Conservation (phyloP, 37 sponge, comb jelly and placozoan species). For the Ianthella basta region DNA sequence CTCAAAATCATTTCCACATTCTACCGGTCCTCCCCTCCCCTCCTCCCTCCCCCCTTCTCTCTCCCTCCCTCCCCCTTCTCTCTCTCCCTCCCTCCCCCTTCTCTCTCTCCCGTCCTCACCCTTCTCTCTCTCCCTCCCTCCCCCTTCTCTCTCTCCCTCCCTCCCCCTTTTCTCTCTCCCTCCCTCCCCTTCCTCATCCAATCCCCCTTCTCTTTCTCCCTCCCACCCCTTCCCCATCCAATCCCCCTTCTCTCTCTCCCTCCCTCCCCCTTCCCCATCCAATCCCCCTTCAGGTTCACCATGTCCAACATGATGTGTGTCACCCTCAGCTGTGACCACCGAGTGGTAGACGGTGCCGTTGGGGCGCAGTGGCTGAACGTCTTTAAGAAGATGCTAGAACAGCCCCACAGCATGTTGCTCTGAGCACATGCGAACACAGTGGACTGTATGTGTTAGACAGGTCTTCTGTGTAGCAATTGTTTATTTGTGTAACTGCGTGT, state of each 20-base stretch:
- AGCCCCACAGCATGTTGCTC: slow-evolving; percentile 87
- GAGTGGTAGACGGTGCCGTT: slow-evolving; percentile 97
- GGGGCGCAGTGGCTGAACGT: slow-evolving; percentile 91
- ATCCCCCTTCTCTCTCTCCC: not conserved
- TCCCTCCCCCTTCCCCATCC: slow-evolving; percentile 13
- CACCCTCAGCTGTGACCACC: slow-evolving; percentile 96
- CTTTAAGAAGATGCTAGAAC: slow-evolving; percentile 80
- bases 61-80: not conserved
- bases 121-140: not conserved
- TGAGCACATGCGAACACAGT: too few relatives aligned
- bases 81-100: not conserved
- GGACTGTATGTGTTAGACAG: too few relatives aligned
- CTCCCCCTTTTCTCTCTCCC: too few relatives aligned
- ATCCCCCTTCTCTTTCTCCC: not conserved
- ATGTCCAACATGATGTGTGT: slow-evolving; percentile 86
- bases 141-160: too few relatives aligned
- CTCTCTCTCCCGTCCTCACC: slow-evolving; percentile 6
- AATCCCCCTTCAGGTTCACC: slow-evolving; percentile 38
- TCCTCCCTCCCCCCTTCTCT: too few relatives aligned
- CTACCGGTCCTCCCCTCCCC: not conserved
- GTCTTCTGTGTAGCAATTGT: too few relatives aligned
- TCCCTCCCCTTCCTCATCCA: too few relatives aligned
- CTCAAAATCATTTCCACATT: too few relatives aligned
- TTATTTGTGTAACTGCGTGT: too few relatives aligned
- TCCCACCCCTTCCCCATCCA: too few relatives aligned